Base-by-base conservation (phyloP, 1,140 invertebrate genomes). In the Megalopta genalis region DNA sequence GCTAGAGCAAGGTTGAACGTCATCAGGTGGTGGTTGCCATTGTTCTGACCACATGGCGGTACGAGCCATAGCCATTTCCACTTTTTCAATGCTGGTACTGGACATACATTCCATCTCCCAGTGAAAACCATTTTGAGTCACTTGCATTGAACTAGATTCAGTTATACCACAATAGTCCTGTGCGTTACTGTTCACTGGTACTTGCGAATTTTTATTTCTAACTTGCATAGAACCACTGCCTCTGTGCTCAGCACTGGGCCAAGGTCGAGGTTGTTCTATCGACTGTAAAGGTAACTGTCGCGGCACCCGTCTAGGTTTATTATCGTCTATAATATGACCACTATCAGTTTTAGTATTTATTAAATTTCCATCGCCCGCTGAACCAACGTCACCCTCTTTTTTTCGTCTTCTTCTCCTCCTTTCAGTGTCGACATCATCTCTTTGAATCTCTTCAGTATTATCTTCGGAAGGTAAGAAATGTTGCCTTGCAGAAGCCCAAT, bases 1-100 rank as follows among this genome's bases (percentile, higher is more conserved):
- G 75, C 94, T 94, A 77, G 94, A 94, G 85, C 94, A 94, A 63
- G 94, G 94, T 87, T 95, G 94, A 81, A 93, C 93, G 84, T 94
- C 93, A 78, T 94, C 93, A 67, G 94, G 90, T 76, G 93, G 92
- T 81, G 89, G 87, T 71, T 89, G 86, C 86, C 91, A 92, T 52
- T 91, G 90, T 74, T 82, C 88, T 14, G 91, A 86, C 90, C 90
- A 92, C 75, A 88, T 89, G 46, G 90, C 85, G 9, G 90, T 89
- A 71, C 90, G 89, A 6, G 89, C 77, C 63, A 90, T 84, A 9
- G 86, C 85, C 14, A 83, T 71, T 37, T 90, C 89, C 16, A 87
- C n/a, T 83, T 80, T 60, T 69, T 87, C 83, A 59, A 68, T 77
- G 52, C 84, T 86, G 42, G 78, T 87, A 70, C 84, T 89, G 25